A percentile compares a stretch with the other conserved stretches of the same genome.
phyloP scores from a whole-genome alignment of 2,797 vertebrate genomes.

The Craterocephalus amniculus region DNA sequence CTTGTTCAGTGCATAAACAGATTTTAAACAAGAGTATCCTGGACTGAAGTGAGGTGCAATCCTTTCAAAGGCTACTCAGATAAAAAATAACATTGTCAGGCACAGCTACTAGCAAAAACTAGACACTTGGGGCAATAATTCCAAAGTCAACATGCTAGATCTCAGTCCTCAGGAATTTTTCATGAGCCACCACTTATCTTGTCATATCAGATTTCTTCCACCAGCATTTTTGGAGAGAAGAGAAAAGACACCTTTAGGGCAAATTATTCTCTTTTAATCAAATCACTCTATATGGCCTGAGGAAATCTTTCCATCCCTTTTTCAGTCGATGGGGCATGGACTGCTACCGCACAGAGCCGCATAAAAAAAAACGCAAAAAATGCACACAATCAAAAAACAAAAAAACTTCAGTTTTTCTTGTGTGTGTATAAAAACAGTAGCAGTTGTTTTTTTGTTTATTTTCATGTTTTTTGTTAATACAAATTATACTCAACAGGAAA shows the following conservation, averaged over 20 bases:
- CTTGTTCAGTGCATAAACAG: conserved; percentile 46
- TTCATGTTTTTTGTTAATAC: conserved; percentile 33
- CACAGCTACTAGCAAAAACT: conserved; percentile 61
- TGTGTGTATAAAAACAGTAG: conserved; percentile 17
- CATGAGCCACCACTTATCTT: conserved; percentile 86
- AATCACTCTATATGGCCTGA: conserved; percentile 75
- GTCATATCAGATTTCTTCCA: conserved; percentile 84
- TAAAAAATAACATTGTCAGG: conserved; percentile 74
- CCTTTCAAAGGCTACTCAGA: conserved; percentile 63
- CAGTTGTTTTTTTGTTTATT: not conserved
- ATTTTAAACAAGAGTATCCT: conserved; percentile 46
- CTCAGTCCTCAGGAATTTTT: conserved; percentile 82
- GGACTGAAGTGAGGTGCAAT: conserved; percentile 43
- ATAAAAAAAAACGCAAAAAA: not conserved
- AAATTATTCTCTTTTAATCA: conserved; percentile 83
- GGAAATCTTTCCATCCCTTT: conserved; percentile 68
- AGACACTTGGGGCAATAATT: conserved; percentile 73
- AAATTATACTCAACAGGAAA: conserved; percentile 59
- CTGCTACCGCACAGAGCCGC: conserved; percentile 41
- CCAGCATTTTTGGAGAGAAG: conserved; percentile 65
- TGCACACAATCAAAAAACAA: not conserved
- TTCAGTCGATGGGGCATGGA: conserved; percentile 56
- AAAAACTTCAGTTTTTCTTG: conserved; percentile 30
- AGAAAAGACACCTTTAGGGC: conserved; percentile 82
- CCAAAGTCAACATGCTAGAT: conserved; percentile 78